Evolutionary conservation across 2,888 invertebrate species (phyloP).

Genomic region (Andrena fulva): DNA sequence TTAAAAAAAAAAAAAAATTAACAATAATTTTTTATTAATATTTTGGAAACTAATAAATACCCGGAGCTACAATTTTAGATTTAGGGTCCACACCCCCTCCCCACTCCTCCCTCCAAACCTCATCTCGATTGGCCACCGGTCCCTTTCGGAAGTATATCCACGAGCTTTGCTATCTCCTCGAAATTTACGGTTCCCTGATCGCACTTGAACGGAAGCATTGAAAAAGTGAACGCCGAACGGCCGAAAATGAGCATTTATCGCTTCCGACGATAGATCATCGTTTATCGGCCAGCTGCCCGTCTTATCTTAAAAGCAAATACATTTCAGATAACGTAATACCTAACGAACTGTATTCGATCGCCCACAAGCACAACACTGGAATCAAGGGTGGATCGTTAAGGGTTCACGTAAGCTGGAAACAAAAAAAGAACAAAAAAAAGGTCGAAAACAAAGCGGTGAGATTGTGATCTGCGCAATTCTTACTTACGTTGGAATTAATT

Average conservation of each 20-base stretch:
- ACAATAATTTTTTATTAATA: too few species aligned
- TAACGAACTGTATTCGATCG: conserved; percentile 10
- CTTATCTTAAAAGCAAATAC: conserved; percentile 27
- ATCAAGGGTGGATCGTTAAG: conserved; percentile 50
- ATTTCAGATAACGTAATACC: conserved; percentile 9
- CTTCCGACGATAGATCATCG: background rate
- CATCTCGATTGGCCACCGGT: too few species aligned
- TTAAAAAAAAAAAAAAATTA: too few species aligned
- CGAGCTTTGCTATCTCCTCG: background rate
- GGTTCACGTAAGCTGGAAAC: conserved; percentile 45
- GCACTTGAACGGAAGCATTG: background rate
- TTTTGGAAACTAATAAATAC: too few species aligned
- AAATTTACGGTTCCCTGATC: background rate
- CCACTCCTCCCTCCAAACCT: too few species aligned
- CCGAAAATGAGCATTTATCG: conserved; percentile 9
- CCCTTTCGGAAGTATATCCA: too few species aligned
- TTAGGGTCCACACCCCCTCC: too few species aligned
- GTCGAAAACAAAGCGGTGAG: conserved; percentile 50
- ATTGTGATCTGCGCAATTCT: conserved; percentile 45
- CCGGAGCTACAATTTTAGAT: too few species aligned
- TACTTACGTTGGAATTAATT: conserved; percentile 68
- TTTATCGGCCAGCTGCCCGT: conserved; percentile 33
- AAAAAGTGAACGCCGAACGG: background rate
- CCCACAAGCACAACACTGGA: background rate
- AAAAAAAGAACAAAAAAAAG: conserved; percentile 22